Evolutionary conservation across 2,797 vertebrate genomes (phyloP).

Genomic region (Sebastes nivosus): DNA sequence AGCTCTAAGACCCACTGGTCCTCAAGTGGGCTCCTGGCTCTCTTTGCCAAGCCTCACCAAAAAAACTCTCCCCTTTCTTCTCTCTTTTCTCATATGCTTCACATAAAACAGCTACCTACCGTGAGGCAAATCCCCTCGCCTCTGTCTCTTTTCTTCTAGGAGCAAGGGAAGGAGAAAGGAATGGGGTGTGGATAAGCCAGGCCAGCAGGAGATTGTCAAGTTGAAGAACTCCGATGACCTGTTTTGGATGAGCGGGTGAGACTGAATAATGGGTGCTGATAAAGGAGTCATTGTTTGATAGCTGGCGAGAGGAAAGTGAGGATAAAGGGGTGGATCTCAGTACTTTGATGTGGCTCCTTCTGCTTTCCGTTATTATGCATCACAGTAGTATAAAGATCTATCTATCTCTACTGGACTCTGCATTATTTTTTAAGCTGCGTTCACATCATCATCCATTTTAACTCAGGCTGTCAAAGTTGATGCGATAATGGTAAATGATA

Average conservation of each 20-base stretch:
- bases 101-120: constrained; percentile 80
- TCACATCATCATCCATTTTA: no score
- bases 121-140: constrained; percentile 80
- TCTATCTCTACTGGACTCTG: neutral
- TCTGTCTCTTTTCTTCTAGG: constrained; percentile 76
- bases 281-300: constrained; percentile 64
- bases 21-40: constrained; percentile 76
- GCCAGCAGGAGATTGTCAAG: constrained; percentile 80
- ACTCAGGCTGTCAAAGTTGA: no score
- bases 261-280: constrained; percentile 57
- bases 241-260: constrained; percentile 58
- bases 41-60: constrained; percentile 64
- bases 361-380: constrained; percentile 16
- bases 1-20: constrained; percentile 73
- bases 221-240: constrained; percentile 77
- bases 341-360: constrained; percentile 42
- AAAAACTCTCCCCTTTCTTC: constrained; percentile 62
- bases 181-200: constrained; percentile 77
- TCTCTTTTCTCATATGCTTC: constrained; percentile 72
- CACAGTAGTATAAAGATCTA: neutral
- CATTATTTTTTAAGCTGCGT: no score
- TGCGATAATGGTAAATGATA: no score
- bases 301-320: constrained; percentile 33
- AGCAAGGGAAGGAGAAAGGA: constrained; percentile 76
- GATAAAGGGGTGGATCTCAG: constrained; percentile 34